Evolutionary conservation across 1,140 invertebrate species (phyloP).

Genomic region (Trypoxylus dichotomus): DNA sequence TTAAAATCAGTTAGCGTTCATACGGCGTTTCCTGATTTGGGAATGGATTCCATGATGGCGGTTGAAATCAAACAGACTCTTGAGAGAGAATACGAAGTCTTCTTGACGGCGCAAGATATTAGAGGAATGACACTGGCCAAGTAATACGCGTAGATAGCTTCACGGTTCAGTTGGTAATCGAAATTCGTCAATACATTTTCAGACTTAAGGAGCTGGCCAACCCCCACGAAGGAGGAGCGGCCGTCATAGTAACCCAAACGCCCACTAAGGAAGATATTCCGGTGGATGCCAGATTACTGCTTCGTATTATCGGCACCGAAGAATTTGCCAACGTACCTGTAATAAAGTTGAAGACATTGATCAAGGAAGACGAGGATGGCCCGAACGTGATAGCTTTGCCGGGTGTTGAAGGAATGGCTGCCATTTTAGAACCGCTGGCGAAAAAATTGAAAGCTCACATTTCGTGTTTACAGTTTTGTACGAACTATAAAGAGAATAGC

Average conservation of each 20-base stretch:
- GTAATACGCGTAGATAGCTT: slow-evolving; percentile 26
- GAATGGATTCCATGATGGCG: slow-evolving; percentile 88
- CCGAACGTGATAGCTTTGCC: slow-evolving; percentile 70
- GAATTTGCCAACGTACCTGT: slow-evolving; percentile 9
- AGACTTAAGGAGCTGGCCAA: slow-evolving; percentile 1
- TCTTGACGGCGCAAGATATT: slow-evolving; percentile 64
- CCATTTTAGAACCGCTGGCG: slow-evolving; percentile 61
- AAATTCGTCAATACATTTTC: neutral
- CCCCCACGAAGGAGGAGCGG: neutral
- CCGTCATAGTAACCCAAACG: neutral
- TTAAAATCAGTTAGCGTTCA: slow-evolving; percentile 65
- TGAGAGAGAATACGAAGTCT: slow-evolving; percentile 66
- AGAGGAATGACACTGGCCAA: slow-evolving; percentile 54
- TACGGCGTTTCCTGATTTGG: slow-evolving; percentile 77
- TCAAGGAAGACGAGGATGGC: slow-evolving; percentile 1
- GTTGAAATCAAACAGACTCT: slow-evolving; percentile 77
- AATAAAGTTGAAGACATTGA: slow-evolving; percentile 23
- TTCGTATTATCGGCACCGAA: neutral
- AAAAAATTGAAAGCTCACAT: slow-evolving; percentile 63
- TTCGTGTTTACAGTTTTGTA: slow-evolving; percentile 65
- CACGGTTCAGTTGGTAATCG: neutral
- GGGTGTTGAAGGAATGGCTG: slow-evolving; percentile 76
- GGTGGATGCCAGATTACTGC: neutral
- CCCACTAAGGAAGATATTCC: neutral
- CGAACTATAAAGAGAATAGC: neutral